Evolutionary conservation across 2,797 vertebrate genomes (phyloP).

Genomic region (Sebastes hopkinsi): DNA sequence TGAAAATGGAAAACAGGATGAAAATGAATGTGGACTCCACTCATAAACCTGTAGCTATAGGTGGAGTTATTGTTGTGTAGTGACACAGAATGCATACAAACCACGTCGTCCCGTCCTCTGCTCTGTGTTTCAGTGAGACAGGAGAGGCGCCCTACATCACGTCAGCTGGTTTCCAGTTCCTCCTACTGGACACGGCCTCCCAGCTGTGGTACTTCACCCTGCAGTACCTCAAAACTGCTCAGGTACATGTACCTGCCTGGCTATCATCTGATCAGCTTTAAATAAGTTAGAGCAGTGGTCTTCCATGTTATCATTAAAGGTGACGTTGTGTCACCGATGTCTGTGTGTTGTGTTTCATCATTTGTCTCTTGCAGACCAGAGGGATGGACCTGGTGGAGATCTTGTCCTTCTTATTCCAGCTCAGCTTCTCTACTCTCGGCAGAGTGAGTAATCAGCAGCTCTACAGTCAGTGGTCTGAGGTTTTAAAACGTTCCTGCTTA

Average conservation of each 20-base stretch:
- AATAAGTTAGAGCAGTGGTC: rapidly evolving
- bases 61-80: background rate
- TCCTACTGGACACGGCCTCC: conserved; percentile 91
- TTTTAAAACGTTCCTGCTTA: background rate
- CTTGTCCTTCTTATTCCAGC: conserved; percentile 93
- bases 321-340: background rate
- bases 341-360: background rate
- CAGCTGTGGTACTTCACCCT: conserved; percentile 96
- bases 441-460: conserved; percentile 81
- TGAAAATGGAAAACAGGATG: background rate
- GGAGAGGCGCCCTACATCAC: conserved; percentile 93
- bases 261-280: background rate
- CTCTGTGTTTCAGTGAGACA: conserved; percentile 78
- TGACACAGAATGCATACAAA: background rate
- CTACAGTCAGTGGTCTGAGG: no score
- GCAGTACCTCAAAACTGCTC: conserved; percentile 91
- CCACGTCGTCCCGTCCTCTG: background rate
- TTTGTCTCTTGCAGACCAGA: conserved; percentile 80
- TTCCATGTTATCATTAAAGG: background rate
- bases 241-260: conserved; percentile 57
- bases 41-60: background rate
- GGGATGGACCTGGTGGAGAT: conserved; percentile 96
- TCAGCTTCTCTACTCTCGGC: conserved; percentile 94
- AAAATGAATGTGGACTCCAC: background rate
- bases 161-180: conserved; percentile 94